Evolutionary conservation across 2,888 invertebrate genomes (phyloP).

Genomic region (Ypsolopha scabrella): DNA sequence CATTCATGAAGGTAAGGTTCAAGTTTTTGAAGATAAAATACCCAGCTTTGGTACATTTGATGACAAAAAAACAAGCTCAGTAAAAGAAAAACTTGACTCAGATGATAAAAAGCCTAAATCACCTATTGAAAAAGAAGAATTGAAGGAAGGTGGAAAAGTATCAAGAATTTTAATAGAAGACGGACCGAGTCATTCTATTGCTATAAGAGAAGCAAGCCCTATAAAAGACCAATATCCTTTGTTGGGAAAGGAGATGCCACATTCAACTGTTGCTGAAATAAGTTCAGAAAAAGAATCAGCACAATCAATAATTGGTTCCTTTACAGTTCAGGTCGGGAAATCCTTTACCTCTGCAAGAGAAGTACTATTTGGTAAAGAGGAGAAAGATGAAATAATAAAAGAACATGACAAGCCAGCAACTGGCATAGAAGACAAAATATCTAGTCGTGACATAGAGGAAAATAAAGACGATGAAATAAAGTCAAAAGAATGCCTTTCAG

Average conservation of each 20-base stretch:
- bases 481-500: too few species aligned
- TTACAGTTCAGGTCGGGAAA: slow-evolving; percentile 29
- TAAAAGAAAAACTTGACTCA: background rate
- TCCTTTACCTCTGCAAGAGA: slow-evolving; percentile 19
- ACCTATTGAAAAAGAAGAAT: background rate
- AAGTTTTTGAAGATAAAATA: background rate
- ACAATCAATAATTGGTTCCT: slow-evolving; percentile 23
- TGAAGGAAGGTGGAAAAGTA: background rate
- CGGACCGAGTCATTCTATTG: background rate
- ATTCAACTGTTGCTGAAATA: slow-evolving; percentile 1
- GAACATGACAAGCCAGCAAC: background rate
- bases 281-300: slow-evolving; percentile 7
- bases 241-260: too few species aligned
- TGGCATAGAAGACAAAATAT: too few species aligned
- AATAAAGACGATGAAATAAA: too few species aligned
- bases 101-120: background rate
- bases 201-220: background rate
- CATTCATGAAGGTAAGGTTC: background rate
- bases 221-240: background rate
- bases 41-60: background rate
- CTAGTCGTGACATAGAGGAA: too few species aligned
- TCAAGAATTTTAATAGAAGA: too few species aligned
- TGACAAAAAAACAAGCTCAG: background rate
- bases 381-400: background rate
- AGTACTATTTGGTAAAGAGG: slow-evolving; percentile 13